Evolutionary conservation across 2,888 invertebrate species (phyloP).

Genomic region (Podotricha telesiphe): DNA sequence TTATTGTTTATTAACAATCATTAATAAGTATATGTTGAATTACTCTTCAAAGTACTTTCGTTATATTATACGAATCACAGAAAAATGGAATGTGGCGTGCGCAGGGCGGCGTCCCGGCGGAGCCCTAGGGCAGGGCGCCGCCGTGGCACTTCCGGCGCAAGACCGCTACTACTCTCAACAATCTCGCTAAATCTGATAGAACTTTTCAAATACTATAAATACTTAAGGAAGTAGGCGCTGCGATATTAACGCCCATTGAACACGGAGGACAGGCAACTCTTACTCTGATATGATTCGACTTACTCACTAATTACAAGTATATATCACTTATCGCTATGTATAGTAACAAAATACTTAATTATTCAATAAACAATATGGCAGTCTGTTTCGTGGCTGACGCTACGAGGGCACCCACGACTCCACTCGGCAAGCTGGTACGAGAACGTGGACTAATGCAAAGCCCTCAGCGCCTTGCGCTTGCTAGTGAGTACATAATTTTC

Average conservation of each 20-base stretch:
- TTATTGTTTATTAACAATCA: slow-evolving; percentile 8
- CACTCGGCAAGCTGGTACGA: not conserved
- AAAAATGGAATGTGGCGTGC: slow-evolving; percentile 30
- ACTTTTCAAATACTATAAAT: slow-evolving; percentile 21
- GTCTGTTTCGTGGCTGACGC: slow-evolving; percentile 40
- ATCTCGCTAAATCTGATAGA: slow-evolving; percentile 11
- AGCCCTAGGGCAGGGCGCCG: too few species aligned
- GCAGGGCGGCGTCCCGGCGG: slow-evolving; percentile 4
- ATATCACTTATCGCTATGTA: slow-evolving; percentile 37
- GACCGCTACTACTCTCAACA: not conserved
- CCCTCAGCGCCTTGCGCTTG: too few species aligned
- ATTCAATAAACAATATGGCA: slow-evolving; percentile 46
- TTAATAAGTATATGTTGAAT: not conserved
- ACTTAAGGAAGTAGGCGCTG: slow-evolving; percentile 10
- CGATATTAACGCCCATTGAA: slow-evolving; percentile 8
- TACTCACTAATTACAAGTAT: slow-evolving; percentile 31
- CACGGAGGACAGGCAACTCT: slow-evolving; percentile 25
- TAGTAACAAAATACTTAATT: slow-evolving; percentile 37
- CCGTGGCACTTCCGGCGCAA: not conserved
- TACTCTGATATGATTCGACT: slow-evolving; percentile 36
- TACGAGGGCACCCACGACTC: slow-evolving; percentile 5
- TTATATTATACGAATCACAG: slow-evolving; percentile 34
- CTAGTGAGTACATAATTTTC: not conserved
- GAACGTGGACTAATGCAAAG: too few species aligned
- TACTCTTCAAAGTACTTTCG: not conserved